Percentiles rank a stretch among this genome's conserved stretches.
These are phyloP conservation scores for Corythornis vintsioides DNA, from an alignment of 2,113 vertebrate genomes.

Conservation along the genomic window DNA sequence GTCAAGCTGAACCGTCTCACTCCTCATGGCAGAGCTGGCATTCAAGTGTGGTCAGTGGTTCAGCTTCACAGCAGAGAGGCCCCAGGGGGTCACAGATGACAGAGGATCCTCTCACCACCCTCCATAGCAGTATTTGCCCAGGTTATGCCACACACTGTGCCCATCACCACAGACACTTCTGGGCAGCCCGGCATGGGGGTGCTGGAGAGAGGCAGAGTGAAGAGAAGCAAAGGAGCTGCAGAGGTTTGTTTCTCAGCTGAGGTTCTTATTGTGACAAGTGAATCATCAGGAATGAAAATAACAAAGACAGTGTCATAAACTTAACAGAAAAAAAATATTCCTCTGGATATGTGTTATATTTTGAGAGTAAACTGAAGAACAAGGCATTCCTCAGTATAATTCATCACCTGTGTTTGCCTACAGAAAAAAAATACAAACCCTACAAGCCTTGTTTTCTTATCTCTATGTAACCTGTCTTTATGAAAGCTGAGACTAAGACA, in stretches of 20 bases:
- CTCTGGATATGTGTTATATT: not conserved
- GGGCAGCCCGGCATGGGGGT: accelerated
- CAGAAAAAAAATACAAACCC: not conserved
- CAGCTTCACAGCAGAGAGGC: accelerated
- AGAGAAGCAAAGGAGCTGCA: accelerated
- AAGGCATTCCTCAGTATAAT: not conserved
- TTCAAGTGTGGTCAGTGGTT: accelerated
- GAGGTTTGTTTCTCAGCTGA: not conserved
- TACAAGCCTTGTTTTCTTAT: not conserved
- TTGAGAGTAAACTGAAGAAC: conserved; percentile 17
- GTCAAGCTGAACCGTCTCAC: accelerated
- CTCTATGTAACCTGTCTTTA: not conserved
- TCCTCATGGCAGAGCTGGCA: not conserved
- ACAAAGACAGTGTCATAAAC: not conserved
- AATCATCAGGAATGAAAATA: not conserved
- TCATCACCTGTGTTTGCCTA: not conserved
- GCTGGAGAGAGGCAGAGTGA: accelerated
- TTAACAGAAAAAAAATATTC: not conserved
- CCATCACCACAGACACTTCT: too few relatives aligned
- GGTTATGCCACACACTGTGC: too few relatives aligned
- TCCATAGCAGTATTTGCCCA: accelerated
- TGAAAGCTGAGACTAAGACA: not conserved
- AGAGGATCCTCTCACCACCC: accelerated
- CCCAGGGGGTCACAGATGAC: accelerated
- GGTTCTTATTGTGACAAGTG: conserved; percentile 27